Percentiles rank a stretch among this genome's conserved stretches.
Conservation (phyloP, 2,113 vertebrate genomes). For the Tetrao urogallus region DNA sequence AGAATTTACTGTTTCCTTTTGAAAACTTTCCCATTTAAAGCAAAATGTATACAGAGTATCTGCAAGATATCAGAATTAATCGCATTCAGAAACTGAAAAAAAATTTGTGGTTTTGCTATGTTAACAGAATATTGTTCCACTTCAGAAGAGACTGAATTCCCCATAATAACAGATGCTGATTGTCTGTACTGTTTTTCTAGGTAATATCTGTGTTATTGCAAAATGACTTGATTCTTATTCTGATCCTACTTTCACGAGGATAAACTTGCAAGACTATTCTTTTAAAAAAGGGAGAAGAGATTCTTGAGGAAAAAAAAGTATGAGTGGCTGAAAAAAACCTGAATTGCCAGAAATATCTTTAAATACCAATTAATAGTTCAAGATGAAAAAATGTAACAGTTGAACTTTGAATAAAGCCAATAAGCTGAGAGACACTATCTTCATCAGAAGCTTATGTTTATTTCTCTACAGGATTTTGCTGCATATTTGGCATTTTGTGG, state of each 20-base stretch:
- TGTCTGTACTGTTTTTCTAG: not conserved
- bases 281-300: not conserved
- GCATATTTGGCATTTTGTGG: slow-evolving; percentile 95
- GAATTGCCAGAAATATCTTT: not conserved
- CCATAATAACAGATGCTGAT: not conserved
- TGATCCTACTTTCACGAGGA: not conserved
- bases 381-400: not conserved
- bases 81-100: not conserved
- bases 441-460: not conserved
- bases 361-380: not conserved
- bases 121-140: not conserved
- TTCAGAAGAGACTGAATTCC: not conserved
- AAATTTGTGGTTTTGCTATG: not conserved
- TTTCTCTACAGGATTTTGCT: slow-evolving; percentile 88
- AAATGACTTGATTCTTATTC: not conserved
- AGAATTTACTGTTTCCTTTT: not conserved
- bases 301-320: not conserved
- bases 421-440: not conserved
- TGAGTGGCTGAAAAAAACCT: not conserved
- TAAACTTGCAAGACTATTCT: not conserved
- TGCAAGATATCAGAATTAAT: not conserved
- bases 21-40: not conserved
- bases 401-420: not conserved
- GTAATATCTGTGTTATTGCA: not conserved
- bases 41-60: not conserved